Conservation (phyloP, 2,888 invertebrate genomes). For the Cistogaster globosa region DNA sequence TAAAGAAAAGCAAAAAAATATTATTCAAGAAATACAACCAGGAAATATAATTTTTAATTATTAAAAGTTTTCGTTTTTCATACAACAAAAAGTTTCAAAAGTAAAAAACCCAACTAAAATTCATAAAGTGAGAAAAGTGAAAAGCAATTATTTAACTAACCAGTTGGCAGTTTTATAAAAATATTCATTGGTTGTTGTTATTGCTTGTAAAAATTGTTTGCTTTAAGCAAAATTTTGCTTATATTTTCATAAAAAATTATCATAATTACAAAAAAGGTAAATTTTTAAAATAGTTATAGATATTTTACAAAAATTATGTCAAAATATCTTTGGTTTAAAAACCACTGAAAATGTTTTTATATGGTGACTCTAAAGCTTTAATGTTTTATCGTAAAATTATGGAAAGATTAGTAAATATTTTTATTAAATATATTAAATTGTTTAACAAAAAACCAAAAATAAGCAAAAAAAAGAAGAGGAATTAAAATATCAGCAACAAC, state of each 20-base stretch:
- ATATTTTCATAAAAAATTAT: slow-evolving; percentile 1
- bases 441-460: slow-evolving; percentile 14
- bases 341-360: background rate
- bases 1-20: background rate
- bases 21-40: slow-evolving; percentile 34
- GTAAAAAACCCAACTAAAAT: slow-evolving; percentile 4
- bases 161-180: slow-evolving; percentile 67
- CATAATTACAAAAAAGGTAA: slow-evolving; percentile 17
- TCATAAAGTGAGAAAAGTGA: slow-evolving; percentile 62
- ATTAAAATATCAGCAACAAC: slow-evolving; percentile 47
- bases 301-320: no score
- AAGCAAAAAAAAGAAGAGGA: slow-evolving; percentile 32
- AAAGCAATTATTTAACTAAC: slow-evolving; percentile 68
- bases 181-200: slow-evolving; percentile 32
- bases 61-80: slow-evolving; percentile 56
- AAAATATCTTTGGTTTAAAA: no score
- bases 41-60: slow-evolving; percentile 45
- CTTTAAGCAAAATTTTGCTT: slow-evolving; percentile 22
- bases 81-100: slow-evolving; percentile 40
- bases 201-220: slow-evolving; percentile 44
- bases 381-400: slow-evolving; percentile 68
- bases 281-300: background rate
- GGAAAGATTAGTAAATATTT: slow-evolving; percentile 63
- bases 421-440: background rate
- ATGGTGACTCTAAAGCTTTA: background rate